A percentile compares a stretch with the other conserved stretches of the same genome.
Conservation (phyloP, 2,888 invertebrate species). For the Perizoma affinitatum region DNA sequence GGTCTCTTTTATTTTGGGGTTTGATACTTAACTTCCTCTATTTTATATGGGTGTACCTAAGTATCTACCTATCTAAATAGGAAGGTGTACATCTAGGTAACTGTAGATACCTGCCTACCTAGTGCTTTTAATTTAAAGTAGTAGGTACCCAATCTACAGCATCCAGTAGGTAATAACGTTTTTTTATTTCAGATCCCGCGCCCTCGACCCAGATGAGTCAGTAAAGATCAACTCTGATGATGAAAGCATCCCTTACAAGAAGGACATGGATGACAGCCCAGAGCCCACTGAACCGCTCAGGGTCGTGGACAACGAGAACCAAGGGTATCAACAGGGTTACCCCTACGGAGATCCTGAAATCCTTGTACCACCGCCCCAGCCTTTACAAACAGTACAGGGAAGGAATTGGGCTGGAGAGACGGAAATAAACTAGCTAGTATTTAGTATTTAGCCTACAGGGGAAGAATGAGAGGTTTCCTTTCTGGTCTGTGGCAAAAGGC, state of each 20-base stretch:
- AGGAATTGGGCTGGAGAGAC: conserved; percentile 72
- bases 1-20: no score
- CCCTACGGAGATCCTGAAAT: conserved; percentile 50
- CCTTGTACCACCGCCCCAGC: conserved; percentile 35
- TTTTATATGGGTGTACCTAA: no score
- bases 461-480: not conserved
- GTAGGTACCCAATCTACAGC: no score
- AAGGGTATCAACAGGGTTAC: conserved; percentile 42
- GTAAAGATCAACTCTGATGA: conserved; percentile 74
- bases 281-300: conserved; percentile 66
- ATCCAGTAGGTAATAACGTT: no score
- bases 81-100: no score
- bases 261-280: conserved; percentile 72
- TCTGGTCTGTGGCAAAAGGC: no score
- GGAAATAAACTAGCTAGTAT: conserved; percentile 66
- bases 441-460: not conserved
- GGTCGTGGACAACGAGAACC: conserved; percentile 50
- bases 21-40: no score
- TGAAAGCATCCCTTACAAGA: conserved; percentile 79
- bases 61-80: no score
- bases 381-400: conserved; percentile 41
- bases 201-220: conserved; percentile 75
- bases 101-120: not conserved
- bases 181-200: conserved; percentile 52
- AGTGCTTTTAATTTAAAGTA: no score